Base-by-base conservation (phyloP, 2,888 invertebrate species). In the Beris morrisii region DNA sequence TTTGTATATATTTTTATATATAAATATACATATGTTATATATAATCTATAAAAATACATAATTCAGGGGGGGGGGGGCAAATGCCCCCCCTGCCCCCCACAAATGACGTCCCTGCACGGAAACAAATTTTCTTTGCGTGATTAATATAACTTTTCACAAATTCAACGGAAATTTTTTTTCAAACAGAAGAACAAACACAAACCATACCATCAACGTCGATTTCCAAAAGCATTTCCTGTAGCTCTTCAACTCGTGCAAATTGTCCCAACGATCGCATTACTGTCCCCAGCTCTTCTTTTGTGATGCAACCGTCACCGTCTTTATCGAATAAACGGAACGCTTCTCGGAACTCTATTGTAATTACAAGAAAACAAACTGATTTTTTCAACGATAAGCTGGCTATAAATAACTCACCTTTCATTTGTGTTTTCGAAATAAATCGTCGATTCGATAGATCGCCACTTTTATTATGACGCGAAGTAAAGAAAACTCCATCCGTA, bases 271-370 rank as follows among this genome's bases (percentile, higher is more conserved):
- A 92, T 63, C 92, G 84, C 93, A 93, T 93, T 32, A 93, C 92
- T 22, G 91, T 84, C 0, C 93, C 92, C 67, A 93, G 83, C 76
- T 93, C 93, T 73, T 92, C 92, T 78, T 93, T 92, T 4, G 92
- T 93, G 74, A 93, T 93, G 70, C 89, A 91, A 1, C 93, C 93
- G 73, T 93, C 93, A 5, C 92, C 92, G 73, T 93, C 93, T 79
- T 92, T 92, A 82, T 93, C 93, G 77, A 93, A 93, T 9, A 93
- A 84, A 56, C 92, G 87, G 79, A 93, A 93, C 1, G 93, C 92
- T 78, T 93, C 92, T 38, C 92, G 87, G 76, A 92, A 92, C 79
- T 92, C 92, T 91, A 76, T 0, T 80, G 80, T 58, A 46, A 69
- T 65, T 50, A 50, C 63, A 22, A 67, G 69, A 65, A 45, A 53